These are phyloP conservation scores for Neosilurus hyrtlii DNA, from an alignment of 2,797 vertebrate species.

Conservation along the genomic window DNA sequence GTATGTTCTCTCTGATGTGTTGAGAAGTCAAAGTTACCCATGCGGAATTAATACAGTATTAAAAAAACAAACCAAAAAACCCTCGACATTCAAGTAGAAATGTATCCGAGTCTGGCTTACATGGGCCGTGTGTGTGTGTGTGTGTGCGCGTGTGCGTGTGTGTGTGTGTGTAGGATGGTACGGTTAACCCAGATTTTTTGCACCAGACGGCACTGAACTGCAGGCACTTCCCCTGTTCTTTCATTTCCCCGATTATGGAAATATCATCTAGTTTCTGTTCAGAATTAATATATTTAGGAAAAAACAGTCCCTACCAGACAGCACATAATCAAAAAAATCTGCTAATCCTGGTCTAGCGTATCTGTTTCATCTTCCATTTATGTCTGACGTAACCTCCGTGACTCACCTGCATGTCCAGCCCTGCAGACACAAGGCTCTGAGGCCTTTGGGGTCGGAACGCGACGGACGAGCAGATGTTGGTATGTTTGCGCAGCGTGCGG, in stretches of 20 bases:
- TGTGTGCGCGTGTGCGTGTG: neutral
- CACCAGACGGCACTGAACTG: neutral
- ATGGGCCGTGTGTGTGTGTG: neutral
- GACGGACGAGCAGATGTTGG: conserved; percentile 93
- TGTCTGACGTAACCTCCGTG: neutral
- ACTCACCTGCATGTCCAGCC: conserved; percentile 96
- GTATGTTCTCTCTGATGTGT: too few relatives aligned
- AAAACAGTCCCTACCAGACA: neutral
- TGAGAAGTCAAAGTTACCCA: too few relatives aligned
- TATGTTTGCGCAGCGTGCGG: conserved; percentile 84
- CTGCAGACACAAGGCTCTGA: conserved; percentile 89
- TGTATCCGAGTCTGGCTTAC: neutral
- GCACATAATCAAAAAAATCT: neutral
- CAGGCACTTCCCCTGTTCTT: neutral
- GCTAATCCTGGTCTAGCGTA: neutral
- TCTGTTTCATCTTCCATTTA: neutral
- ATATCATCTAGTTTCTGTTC: neutral
- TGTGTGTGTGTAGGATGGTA: neutral
- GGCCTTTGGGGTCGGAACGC: conserved; percentile 89
- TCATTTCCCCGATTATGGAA: conserved; percentile 10
- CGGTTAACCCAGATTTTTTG: neutral
- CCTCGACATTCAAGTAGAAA: neutral
- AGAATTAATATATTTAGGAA: neutral
- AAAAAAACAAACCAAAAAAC: too few relatives aligned
- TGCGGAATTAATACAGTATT: too few relatives aligned